These are phyloP conservation scores for Parnassius glacialis DNA, from an alignment of 2,888 invertebrate species.

Conservation along the genomic window DNA sequence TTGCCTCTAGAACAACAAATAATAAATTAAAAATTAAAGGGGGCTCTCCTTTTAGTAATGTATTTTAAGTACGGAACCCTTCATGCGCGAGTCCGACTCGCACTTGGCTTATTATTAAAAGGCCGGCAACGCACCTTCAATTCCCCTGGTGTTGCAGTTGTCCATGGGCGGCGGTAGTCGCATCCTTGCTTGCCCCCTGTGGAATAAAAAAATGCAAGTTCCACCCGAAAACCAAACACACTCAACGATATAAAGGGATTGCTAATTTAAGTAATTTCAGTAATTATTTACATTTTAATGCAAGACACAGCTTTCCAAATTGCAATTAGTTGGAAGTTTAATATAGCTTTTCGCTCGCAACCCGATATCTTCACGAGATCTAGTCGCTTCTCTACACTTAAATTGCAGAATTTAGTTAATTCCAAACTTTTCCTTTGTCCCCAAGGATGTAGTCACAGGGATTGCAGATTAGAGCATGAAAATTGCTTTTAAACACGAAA, in stretches of 20 bases:
- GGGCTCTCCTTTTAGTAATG: too few species aligned
- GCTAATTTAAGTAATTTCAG: background rate
- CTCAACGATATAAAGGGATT: background rate
- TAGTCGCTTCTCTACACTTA: conserved; percentile 11
- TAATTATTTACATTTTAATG: conserved; percentile 6
- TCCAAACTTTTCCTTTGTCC: conserved; percentile 19
- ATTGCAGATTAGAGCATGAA: conserved; percentile 48
- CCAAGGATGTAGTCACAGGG: conserved; percentile 36
- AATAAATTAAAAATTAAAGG: too few species aligned
- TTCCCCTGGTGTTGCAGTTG: too few species aligned
- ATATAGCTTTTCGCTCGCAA: conserved; percentile 4
- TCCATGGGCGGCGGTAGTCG: too few species aligned
- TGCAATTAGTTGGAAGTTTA: conserved; percentile 17
- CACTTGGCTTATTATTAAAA: too few species aligned
- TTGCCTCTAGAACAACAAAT: too few species aligned
- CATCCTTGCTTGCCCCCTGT: too few species aligned
- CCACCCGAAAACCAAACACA: too few species aligned
- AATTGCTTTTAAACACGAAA: conserved; percentile 3
- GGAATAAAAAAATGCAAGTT: too few species aligned
- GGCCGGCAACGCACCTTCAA: too few species aligned
- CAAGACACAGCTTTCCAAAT: conserved; percentile 1
- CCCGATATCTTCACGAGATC: conserved; percentile 15
- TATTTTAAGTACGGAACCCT: too few species aligned
- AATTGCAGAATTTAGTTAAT: conserved; percentile 25
- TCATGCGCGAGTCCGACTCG: too few species aligned